Evolutionary conservation across 2,113 vertebrate genomes (phyloP).

Genomic region (Pseudopipra pipra): DNA sequence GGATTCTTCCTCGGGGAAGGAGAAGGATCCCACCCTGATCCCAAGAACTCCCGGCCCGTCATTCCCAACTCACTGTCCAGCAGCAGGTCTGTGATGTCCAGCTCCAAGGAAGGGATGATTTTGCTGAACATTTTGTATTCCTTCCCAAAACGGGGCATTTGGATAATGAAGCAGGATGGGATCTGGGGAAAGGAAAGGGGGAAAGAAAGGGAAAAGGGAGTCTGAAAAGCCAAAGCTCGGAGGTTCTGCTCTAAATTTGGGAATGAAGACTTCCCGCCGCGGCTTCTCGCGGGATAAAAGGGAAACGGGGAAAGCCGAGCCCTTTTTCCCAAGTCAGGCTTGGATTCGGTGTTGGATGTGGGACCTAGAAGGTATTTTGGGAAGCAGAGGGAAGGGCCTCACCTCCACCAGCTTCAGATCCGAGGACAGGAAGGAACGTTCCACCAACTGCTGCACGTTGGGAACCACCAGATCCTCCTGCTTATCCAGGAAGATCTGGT

Average conservation of each 20-base stretch:
- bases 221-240: not conserved
- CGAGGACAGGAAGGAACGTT: slow-evolving; percentile 83
- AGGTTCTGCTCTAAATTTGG: not conserved
- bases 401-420: slow-evolving; percentile 86
- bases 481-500: slow-evolving; percentile 90
- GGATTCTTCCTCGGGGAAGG: not conserved
- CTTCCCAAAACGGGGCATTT: slow-evolving; percentile 92
- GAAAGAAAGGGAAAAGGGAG: not conserved
- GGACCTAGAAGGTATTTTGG: not conserved
- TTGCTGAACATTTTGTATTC: slow-evolving; percentile 94
- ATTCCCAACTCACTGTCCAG: slow-evolving; percentile 76
- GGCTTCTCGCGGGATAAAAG: not conserved
- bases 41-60: not conserved
- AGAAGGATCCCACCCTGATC: not conserved
- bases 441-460: slow-evolving; percentile 86
- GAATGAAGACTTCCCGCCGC: not conserved
- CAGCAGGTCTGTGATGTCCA: slow-evolving; percentile 87
- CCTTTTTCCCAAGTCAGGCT: not conserved
- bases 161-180: slow-evolving; percentile 89
- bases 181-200: slow-evolving; percentile 62
- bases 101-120: slow-evolving; percentile 86
- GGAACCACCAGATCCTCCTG: slow-evolving; percentile 85
- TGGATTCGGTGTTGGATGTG: not conserved
- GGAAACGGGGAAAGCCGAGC: not conserved
- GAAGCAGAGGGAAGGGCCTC: not conserved